Base-by-base conservation (phyloP, 2,113 vertebrate species). In the Prinia subflava region DNA sequence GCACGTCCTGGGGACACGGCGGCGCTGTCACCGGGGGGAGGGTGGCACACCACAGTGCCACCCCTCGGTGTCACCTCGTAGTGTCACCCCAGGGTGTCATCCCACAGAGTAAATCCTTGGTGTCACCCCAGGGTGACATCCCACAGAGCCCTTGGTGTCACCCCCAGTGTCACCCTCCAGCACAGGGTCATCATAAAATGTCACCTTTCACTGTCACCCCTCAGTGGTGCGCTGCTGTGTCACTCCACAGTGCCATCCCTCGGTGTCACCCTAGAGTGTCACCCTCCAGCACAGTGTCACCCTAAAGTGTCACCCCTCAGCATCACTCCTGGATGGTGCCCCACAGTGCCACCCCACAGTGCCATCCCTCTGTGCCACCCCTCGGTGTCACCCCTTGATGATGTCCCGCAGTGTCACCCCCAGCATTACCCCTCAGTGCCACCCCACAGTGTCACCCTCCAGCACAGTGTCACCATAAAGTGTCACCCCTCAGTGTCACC, bases 1-100 rank as follows among this genome's bases (percentile, higher is more conserved):
- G 98, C 53, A 99, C 98, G 95, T 99, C 99, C 99, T 99, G 97
- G 22, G 64, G 65, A 71, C 69, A 59, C 7, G 21, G 55, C 1
- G 3, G n/a, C 0, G 5, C 12, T 4, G 79, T 78, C 90, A 83
- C 52, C 28, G 2, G 1, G 2, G 1, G 0, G 44, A 46, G 44
- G 44, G 44, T 46, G 44, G 44, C 44, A 46, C 44, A 50, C 24
- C 30, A 1, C 15, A 7, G 8, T 49, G 31, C 7, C 63, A 65
- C 30, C 31, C 6, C 21, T 3, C 9, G 5, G 8, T 10, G 27
- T 20, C 37, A 41, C 59, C 65, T 8, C 9, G 1, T 10, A 13
- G 49, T 64, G 62, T 23, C 46, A 42, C 42, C 42, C 15, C 42
- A 15, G 13, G 15, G 42, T 42, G 42, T 42, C 42, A 42, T 15